A percentile compares a stretch with the other conserved stretches of the same genome.
Conservation (phyloP, 2,113 vertebrate genomes). For the Macheiramphus alcinus region DNA sequence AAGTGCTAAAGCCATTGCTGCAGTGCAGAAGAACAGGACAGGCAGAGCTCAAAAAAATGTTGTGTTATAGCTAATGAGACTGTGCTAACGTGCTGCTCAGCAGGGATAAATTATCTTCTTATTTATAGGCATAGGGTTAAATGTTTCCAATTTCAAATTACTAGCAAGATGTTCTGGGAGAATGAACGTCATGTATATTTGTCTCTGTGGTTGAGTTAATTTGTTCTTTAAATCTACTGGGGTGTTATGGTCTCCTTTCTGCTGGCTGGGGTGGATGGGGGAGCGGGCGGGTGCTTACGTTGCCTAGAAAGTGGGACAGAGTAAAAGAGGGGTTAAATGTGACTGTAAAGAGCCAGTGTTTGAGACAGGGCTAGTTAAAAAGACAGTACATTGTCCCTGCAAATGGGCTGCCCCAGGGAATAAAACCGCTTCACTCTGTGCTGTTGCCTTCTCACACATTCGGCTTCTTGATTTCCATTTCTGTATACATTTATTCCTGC, state of each 20-base stretch:
- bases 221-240: neutral
- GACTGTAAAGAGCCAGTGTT: neutral
- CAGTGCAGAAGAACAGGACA: slow-evolving; percentile 66
- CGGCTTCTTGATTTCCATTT: slow-evolving; percentile 43
- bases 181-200: neutral
- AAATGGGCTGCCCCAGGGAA: neutral
- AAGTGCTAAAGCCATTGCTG: slow-evolving; percentile 54
- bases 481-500: slow-evolving; percentile 37
- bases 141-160: neutral
- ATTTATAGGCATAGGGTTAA: neutral
- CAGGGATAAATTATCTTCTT: slow-evolving; percentile 21
- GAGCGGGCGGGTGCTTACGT: neutral
- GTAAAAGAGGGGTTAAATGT: slow-evolving; percentile 7
- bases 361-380: neutral
- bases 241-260: neutral
- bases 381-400: slow-evolving; percentile 7
- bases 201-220: neutral
- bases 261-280: neutral
- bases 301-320: neutral
- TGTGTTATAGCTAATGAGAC: slow-evolving; percentile 20
- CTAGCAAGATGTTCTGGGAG: neutral
- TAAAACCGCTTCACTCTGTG: neutral
- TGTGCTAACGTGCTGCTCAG: slow-evolving; percentile 6
- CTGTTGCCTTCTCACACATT: neutral
- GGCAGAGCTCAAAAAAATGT: neutral